Evolutionary conservation across 2,797 vertebrate genomes (phyloP).

Genomic region (Anomalospiza imberbis): DNA sequence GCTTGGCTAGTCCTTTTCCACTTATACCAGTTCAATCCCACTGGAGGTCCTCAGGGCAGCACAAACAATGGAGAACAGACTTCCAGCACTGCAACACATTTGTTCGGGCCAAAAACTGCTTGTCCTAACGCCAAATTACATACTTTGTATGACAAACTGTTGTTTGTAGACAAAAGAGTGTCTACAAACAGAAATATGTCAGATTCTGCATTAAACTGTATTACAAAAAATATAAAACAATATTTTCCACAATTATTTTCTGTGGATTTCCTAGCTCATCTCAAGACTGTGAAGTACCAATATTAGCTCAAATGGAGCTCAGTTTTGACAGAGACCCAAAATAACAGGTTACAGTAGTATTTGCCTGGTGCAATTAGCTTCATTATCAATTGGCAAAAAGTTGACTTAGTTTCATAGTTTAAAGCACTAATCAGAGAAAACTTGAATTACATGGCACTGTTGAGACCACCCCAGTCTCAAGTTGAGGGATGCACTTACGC

Average conservation of each 20-base stretch:
- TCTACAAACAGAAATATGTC: background rate
- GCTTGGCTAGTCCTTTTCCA: background rate
- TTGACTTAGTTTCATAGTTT: background rate
- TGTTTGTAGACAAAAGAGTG: background rate
- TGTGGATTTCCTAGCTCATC: background rate
- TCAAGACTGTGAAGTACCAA: background rate
- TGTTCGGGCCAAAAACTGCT: background rate
- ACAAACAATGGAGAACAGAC: background rate
- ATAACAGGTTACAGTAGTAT: background rate
- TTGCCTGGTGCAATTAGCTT: background rate
- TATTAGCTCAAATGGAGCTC: background rate
- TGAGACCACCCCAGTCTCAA: background rate
- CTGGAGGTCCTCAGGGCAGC: slow-evolving; percentile 42
- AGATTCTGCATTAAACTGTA: background rate
- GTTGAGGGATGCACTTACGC: background rate
- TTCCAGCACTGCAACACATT: background rate
- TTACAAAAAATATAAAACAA: background rate
- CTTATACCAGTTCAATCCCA: background rate
- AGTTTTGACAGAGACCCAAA: background rate
- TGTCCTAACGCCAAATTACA: slow-evolving; percentile 43
- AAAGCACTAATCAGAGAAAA: slow-evolving; percentile 3
- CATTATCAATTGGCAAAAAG: background rate
- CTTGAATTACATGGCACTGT: background rate
- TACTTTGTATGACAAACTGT: background rate
- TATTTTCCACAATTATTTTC: background rate